Evolutionary conservation across 1,140 invertebrate genomes (phyloP).

Genomic region (Macrotrachela quadricornifera): DNA sequence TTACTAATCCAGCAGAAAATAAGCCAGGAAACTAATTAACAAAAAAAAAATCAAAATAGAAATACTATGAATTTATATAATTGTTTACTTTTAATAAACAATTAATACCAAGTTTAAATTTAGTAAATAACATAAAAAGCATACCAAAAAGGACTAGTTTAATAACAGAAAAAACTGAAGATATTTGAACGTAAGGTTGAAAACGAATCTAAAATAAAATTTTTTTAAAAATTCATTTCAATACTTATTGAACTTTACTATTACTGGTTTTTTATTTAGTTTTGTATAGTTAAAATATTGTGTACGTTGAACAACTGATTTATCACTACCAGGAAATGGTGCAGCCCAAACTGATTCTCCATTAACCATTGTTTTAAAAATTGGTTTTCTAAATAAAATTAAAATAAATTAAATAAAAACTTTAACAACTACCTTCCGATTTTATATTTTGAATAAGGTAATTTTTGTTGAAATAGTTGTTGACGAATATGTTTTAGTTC

Average conservation of each 20-base stretch:
- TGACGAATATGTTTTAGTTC: conserved; percentile 42
- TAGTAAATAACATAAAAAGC: conserved; percentile 43
- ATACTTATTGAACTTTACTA: conserved; percentile 5
- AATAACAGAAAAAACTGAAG: conserved; percentile 25
- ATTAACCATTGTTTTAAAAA: neutral
- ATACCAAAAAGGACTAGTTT: conserved; percentile 35
- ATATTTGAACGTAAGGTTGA: conserved; percentile 23
- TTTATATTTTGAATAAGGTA: conserved; percentile 41
- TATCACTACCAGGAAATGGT: conserved; percentile 56
- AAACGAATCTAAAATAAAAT: conserved; percentile 22
- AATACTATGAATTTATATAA: too few relatives aligned
- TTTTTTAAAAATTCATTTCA: neutral
- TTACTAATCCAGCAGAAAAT: conserved; percentile 47
- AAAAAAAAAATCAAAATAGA: conserved; percentile 9
- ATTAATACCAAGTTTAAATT: conserved; percentile 39
- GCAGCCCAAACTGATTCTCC: conserved; percentile 42
- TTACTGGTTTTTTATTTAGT: conserved; percentile 44
- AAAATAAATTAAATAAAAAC: neutral
- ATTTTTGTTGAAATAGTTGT: conserved; percentile 41
- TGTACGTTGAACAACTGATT: conserved; percentile 49
- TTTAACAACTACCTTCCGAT: conserved; percentile 12
- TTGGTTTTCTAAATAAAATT: neutral
- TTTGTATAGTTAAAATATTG: conserved; percentile 48
- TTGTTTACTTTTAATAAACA: conserved; percentile 40
- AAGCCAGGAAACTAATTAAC: conserved; percentile 43